phyloP scores from a whole-genome alignment of 2,113 vertebrate genomes.

The Platichthys stellatus region DNA sequence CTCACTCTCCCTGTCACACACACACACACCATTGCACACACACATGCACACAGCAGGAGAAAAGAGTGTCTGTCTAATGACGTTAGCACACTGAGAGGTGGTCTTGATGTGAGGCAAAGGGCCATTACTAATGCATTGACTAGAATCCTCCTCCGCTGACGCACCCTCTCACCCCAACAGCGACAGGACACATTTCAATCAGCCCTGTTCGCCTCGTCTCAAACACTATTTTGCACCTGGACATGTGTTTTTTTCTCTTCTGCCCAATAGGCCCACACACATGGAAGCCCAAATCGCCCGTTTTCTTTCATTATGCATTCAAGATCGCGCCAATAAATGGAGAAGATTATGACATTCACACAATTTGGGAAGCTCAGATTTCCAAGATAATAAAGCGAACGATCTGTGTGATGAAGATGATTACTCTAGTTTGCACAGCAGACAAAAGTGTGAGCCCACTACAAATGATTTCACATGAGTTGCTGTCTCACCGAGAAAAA shows the following conservation, averaged over 20 bases:
- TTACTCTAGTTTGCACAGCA: not conserved
- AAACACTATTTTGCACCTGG: not conserved
- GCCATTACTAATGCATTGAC: conserved; percentile 53
- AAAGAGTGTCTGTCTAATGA: conserved; percentile 16
- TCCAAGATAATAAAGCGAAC: not conserved
- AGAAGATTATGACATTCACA: not conserved
- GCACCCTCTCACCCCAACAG: not conserved
- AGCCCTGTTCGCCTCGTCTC: not conserved
- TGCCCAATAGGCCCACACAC: not conserved
- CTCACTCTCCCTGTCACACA: not conserved
- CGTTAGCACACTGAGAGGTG: conserved; percentile 25
- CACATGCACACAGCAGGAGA: conserved; percentile 1
- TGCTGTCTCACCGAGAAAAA: no score
- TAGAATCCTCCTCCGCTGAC: conserved; percentile 10
- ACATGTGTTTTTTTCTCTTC: not conserved
- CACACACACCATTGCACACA: not conserved
- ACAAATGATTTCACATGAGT: not conserved
- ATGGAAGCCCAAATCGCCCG: not conserved
- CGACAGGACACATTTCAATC: not conserved
- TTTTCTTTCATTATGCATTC: not conserved
- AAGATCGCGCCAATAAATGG: not conserved
- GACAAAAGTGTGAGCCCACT: not conserved
- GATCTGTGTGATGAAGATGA: not conserved
- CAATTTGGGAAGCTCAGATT: not conserved
- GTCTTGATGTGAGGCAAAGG: conserved; percentile 37